Base-by-base conservation (phyloP, 2,113 vertebrate genomes). In the Coptodon rendalli region DNA sequence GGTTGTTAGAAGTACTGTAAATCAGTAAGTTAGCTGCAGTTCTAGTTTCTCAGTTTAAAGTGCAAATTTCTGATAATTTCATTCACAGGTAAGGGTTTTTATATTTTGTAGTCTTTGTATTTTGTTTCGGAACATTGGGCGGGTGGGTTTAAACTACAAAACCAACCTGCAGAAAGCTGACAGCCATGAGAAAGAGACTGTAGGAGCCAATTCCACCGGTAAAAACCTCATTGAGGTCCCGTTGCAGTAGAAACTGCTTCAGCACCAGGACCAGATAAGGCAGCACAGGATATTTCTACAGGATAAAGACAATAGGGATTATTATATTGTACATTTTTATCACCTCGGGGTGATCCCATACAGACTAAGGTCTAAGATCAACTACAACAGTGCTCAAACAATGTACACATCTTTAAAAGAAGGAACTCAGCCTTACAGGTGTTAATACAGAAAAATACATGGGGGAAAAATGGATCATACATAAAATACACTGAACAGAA, bases 161-260 rank as follows among this genome's bases (percentile, higher is more conserved):
- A 82, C 66, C 31, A 40, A 99, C 98, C 98, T 99, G 99, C 91
- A 99, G 97, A 90, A 99, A 99, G 94, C 98, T 99, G 93, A 99
- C 99, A 68, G 98, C 98, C 98, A 99, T 99, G 92, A 99, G 97
- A 95, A 99, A 99, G 83, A 99, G 97, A 96, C 98, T 99, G 57
- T 99, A 99, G 91, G 99, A 99, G 83, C 99, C 98, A 3, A 99
- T 99, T 91, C 99, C 98, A 73, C 99, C 99, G 2, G 98, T 99
- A 90, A 99, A 99, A 86, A 99, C 98, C 95, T 99, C 99, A 81
- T 99, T 99, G 84, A 99, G 97, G 89, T 99, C 99, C 95, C 99
- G 97, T 94, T 99, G 98, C 90, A 99, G 94, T 71, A 99, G 96
- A 96, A 99, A 99, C 94, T 99, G 99, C 92, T 99, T 99, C 95